A percentile compares a stretch with the other conserved stretches of the same genome.
Conservation (phyloP, 1,140 invertebrate species). For the Daktulosphaira vitifoliae region DNA sequence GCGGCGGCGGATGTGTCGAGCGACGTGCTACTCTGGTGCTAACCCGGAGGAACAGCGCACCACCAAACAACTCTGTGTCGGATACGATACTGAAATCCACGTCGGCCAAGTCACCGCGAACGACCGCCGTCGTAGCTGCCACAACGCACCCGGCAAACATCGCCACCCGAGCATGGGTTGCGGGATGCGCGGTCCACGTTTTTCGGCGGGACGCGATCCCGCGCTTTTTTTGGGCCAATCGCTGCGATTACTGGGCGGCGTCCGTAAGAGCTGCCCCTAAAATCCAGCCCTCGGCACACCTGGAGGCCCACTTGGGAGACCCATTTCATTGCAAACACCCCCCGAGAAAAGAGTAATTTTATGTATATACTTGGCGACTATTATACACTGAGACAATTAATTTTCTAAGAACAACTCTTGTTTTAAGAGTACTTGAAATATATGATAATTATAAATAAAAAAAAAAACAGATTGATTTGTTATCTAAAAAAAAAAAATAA, state of each 20-base stretch:
- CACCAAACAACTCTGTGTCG: too few relatives aligned
- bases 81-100: too few relatives aligned
- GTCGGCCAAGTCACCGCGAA: too few relatives aligned
- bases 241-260: slow-evolving; percentile 8
- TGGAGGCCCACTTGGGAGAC: too few relatives aligned
- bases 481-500: too few relatives aligned
- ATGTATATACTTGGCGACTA: too few relatives aligned
- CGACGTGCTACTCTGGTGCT: background rate
- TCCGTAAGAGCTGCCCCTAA: slow-evolving; percentile 14
- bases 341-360: background rate
- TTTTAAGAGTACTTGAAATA: too few relatives aligned
- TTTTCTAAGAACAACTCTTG: too few relatives aligned
- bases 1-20: background rate
- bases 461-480: too few relatives aligned
- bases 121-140: too few relatives aligned
- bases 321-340: background rate
- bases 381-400: too few relatives aligned
- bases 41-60: background rate
- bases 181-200: background rate
- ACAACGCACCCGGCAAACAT: background rate
- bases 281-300: background rate
- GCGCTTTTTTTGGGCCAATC: slow-evolving; percentile 32
- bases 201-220: slow-evolving; percentile 17
- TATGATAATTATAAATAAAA: too few relatives aligned
- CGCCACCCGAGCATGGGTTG: background rate